A percentile compares a stretch with the other conserved stretches of the same genome.
These are phyloP conservation scores for Acestrorhynchus altus DNA, from an alignment of 2,797 vertebrate species.

Conservation along the genomic window DNA sequence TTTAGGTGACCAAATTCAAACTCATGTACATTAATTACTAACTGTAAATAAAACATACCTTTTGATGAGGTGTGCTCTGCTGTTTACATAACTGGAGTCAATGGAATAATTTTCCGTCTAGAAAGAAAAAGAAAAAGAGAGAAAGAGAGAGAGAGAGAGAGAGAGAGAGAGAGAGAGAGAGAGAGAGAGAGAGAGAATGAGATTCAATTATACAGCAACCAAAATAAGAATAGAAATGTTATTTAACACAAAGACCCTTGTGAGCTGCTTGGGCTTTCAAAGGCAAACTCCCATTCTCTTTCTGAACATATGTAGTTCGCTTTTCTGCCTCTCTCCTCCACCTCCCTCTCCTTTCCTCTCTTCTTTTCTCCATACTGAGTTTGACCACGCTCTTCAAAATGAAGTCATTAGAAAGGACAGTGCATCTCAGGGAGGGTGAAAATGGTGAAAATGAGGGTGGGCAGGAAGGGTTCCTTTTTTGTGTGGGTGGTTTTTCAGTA, in stretches of 20 bases:
- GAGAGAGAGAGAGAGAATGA: conserved; percentile 72
- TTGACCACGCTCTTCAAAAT: conserved; percentile 76
- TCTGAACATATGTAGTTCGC: conserved; percentile 70
- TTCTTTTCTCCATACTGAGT: conserved; percentile 61
- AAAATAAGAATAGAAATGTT: conserved; percentile 83
- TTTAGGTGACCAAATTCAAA: not conserved
- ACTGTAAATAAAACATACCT: conserved; percentile 86
- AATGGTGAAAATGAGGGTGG: conserved; percentile 19
- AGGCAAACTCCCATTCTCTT: conserved; percentile 75
- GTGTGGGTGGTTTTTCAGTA: conserved; percentile 63
- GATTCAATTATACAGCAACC: conserved; percentile 80
- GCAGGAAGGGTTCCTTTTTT: conserved; percentile 53
- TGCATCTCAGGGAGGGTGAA: conserved; percentile 57
- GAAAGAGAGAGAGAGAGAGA: conserved; percentile 67
- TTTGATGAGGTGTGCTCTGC: conserved; percentile 99
- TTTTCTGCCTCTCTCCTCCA: conserved; percentile 62
- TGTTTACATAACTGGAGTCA: conserved; percentile 99
- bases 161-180: conserved; percentile 59
- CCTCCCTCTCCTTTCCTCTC: conserved; percentile 43
- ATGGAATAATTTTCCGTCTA: conserved; percentile 99
- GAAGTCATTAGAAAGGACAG: conserved; percentile 76
- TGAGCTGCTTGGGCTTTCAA: conserved; percentile 76
- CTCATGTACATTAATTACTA: not conserved
- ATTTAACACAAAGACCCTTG: conserved; percentile 79
- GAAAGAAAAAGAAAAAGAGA: conserved; percentile 70